phyloP scores from a whole-genome alignment of 2,797 vertebrate species.

The Rhyacichthys aspro region DNA sequence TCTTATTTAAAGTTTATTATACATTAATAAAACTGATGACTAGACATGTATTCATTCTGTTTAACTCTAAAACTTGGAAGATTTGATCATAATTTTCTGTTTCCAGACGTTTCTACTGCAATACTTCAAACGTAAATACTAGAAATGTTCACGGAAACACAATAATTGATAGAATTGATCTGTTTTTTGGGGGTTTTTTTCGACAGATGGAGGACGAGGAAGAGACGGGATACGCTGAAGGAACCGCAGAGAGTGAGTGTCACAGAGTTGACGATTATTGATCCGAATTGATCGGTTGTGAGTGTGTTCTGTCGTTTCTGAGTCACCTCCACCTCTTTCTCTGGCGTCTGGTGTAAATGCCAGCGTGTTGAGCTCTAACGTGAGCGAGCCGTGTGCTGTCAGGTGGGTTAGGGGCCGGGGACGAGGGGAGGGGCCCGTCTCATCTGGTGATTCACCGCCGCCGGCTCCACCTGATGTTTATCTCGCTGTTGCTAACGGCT shows the following conservation, averaged over 20 bases:
- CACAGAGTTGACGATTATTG: background rate
- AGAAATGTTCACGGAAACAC: no score
- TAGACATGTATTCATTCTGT: no score
- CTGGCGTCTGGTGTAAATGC: background rate
- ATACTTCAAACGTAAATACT: no score
- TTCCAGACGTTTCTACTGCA: no score
- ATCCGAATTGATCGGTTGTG: background rate
- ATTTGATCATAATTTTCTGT: no score
- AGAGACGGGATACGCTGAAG: conserved; percentile 76
- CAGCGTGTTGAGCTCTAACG: background rate
- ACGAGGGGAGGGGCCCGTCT: conserved; percentile 19
- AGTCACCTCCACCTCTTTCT: background rate
- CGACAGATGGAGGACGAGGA: conserved; percentile 85
- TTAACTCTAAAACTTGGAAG: no score
- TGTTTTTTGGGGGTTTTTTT: conserved; percentile 33
- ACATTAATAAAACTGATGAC: no score
- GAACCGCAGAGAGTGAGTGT: conserved; percentile 83
- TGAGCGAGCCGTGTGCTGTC: conserved; percentile 4
- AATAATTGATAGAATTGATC: no score
- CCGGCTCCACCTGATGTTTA: conserved; percentile 40
- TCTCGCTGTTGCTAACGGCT: conserved; percentile 24
- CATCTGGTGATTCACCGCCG: conserved; percentile 33
- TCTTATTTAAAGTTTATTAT: no score
- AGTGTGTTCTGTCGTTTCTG: background rate
- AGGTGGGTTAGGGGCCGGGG: conserved; percentile 43